Base-by-base conservation (phyloP, 2,113 vertebrate species). In the Abramis brama region DNA sequence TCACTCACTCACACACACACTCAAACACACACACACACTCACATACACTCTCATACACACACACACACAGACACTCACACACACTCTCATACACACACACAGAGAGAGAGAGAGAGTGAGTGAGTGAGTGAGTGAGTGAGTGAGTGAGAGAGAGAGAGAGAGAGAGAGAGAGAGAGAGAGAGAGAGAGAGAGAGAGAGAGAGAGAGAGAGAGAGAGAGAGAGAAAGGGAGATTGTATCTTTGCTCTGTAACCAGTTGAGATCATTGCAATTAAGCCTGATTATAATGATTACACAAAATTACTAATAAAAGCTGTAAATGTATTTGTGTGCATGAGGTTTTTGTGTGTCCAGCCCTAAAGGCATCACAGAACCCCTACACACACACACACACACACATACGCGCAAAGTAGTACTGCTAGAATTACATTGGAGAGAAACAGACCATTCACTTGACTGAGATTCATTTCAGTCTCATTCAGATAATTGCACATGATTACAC, bases 401-500 rank as follows among this genome's bases (percentile, higher is more conserved):
- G 30, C n/a, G 47, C n/a, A 81, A 68, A 17, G 39, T 15, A 66
- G 60, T 25, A 30, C 57, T 68, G 25, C 75, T 82, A 33, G 79
- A 52, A 30, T 82, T 82, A 82, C 62, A 82, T 70, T 68, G 50
- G 25, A 50, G 62, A 70, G 45, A 82, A 68, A 50, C 79, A 30
- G 78, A 80, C 23, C 79, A 80, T 80, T 80, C 79, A 80, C 79
- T 64, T 15, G 36, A 43, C 36, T 80, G 39, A 81, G 43, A 81
- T 81, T 66, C 17, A 81, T 81, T 81, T 76, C 64, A 83, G 55
- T 52, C 62, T 57, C 77, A 55, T 39, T 78, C n/a, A 79, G 57
- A 85, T 59, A 66, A 79, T n/a, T 62, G 76, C 55, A 75, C 86
- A 87, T 60, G 50, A 68, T 71, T 70, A 57, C 84, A 50, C 79